phyloP scores from a whole-genome alignment of 2,113 vertebrate species.

The Hymenochirus boettgeri region DNA sequence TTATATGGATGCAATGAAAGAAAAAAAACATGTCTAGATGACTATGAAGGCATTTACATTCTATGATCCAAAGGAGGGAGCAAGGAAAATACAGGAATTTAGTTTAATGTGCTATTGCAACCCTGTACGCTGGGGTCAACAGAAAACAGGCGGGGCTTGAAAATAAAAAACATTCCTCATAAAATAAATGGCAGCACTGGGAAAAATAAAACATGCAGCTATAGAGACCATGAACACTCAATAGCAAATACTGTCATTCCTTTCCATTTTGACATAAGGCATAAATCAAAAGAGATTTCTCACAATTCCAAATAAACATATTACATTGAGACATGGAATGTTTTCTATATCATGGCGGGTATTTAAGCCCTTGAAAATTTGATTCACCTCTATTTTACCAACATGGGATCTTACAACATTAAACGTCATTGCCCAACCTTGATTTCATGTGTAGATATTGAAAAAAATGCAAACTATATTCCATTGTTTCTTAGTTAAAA shows the following conservation, averaged over 20 bases:
- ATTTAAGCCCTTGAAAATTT: background rate
- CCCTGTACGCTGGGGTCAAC: conserved; percentile 12
- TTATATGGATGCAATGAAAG: too few species aligned
- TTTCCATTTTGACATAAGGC: conserved; percentile 6
- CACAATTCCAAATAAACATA: conserved; percentile 26
- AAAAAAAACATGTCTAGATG: conserved; percentile 5
- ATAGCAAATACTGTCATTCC: conserved; percentile 12
- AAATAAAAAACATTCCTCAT: conserved; percentile 7
- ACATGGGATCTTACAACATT: too few species aligned
- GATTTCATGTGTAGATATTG: background rate
- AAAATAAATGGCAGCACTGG: background rate
- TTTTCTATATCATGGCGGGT: background rate
- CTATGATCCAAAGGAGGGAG: conserved; percentile 6
- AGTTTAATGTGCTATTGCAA: conserved; percentile 4
- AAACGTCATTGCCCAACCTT: too few species aligned
- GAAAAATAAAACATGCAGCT: conserved; percentile 5
- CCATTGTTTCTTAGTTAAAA: background rate
- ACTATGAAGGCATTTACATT: background rate
- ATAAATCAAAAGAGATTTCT: conserved; percentile 25
- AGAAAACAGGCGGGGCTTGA: background rate
- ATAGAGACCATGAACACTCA: conserved; percentile 5
- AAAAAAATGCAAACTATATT: background rate
- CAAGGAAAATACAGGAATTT: conserved; percentile 19
- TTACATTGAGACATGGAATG: conserved; percentile 5
- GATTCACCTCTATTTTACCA: too few species aligned